phyloP scores from a whole-genome alignment of 1,140 invertebrate genomes.

The Sminthurinus signatus region DNA sequence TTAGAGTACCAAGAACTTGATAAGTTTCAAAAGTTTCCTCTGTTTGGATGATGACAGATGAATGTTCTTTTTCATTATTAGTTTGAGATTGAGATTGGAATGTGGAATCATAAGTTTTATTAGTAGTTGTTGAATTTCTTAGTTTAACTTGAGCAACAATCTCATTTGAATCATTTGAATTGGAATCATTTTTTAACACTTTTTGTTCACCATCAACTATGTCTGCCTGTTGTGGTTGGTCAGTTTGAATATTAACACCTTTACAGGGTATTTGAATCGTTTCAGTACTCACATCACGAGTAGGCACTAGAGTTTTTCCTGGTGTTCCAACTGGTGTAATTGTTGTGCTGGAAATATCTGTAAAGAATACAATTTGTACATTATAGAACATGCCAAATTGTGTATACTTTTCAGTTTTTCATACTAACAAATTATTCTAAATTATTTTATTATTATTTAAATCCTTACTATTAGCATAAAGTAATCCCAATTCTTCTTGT shows the following conservation, averaged over 20 bases:
- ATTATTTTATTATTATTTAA: too few species aligned
- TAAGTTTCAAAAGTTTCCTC: slow-evolving; percentile 37
- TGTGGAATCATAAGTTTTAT: neutral
- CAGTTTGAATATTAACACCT: neutral
- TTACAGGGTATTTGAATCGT: too few species aligned
- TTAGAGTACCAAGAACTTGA: slow-evolving; percentile 18
- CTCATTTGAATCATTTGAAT: neutral
- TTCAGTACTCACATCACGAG: too few species aligned
- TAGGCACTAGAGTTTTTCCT: too few species aligned
- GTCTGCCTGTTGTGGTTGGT: neutral
- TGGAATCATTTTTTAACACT: neutral
- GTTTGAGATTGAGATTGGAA: neutral
- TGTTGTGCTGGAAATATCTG: too few species aligned
- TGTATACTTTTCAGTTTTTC: too few species aligned
- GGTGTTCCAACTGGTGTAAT: too few species aligned
- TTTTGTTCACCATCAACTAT: neutral
- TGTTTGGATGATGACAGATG: slow-evolving; percentile 26
- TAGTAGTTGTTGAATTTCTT: neutral
- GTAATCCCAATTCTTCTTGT: slow-evolving; percentile 18
- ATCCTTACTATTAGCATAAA: neutral
- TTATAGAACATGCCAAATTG: too few species aligned
- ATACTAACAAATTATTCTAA: too few species aligned
- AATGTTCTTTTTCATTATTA: slow-evolving; percentile 16
- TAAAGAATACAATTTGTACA: too few species aligned
- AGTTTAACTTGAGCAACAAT: neutral